Evolutionary conservation across 2,888 invertebrate species (phyloP), one percentile per base, ranked within the genome.

Genomic region (Lithophane semibrunnea): DNA sequence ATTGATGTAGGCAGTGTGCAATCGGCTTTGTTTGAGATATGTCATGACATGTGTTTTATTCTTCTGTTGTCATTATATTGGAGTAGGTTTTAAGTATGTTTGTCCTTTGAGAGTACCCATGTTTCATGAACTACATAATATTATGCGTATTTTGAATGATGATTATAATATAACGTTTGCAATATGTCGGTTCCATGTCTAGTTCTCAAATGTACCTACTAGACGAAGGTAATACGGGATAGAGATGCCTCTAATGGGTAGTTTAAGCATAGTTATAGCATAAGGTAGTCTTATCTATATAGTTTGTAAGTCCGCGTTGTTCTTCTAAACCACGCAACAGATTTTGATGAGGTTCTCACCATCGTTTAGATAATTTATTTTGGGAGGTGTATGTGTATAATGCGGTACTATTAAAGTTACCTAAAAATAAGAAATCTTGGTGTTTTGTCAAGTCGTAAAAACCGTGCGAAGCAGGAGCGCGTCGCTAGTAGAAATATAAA

Each of bases 11-110:
- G 52, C 69, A 4, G 58, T 72, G 66, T 75, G 64, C 72, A 73
- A 73, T 75, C 76, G 63, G 82, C 79, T 84, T 82, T 82, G 64
- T 84, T 79, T 68, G 60, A 42, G 54, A 29, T 60, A 47, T n/a
- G 3, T 24, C 8, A 52, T n/a, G 3, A 24, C 8, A 52, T 47
- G n/a, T 61, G 21, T 37, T 61, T 56, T 66, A 12, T 73, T 67
- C 54, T 65, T 42, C 12, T n/a, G 18, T 70, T 61, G 7, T 70
- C 63, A 79, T 83, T 75, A 64, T 54, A 3, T 44, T 69, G 37
- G 2, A 68, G 66, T 54, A 18, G 2, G 44, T 69, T 77, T 70
- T 8, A 37, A 29, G 37, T 54, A 44, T n/a, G 0, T 65, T 13
- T 64, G 2, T 71, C n/a, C 3, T 13, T 12, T 0, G 10, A 9